These are phyloP conservation scores for Drosophila oshimai DNA, from an alignment of 1,140 invertebrate genomes.

Conservation along the genomic window DNA sequence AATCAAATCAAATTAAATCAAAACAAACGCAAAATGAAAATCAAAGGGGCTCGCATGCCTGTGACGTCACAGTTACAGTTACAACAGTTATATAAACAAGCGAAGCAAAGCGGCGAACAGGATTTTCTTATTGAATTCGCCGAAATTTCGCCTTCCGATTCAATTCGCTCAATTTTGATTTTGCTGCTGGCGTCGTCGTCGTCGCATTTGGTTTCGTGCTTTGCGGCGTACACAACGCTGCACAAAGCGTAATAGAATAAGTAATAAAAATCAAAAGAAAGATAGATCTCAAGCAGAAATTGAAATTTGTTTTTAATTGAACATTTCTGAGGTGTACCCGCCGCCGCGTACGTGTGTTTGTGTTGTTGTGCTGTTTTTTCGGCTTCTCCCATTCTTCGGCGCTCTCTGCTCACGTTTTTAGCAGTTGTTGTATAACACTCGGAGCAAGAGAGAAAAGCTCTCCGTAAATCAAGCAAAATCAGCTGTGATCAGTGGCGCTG, in stretches of 20 bases:
- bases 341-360: conserved; percentile 28
- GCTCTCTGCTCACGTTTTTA: conserved; percentile 7
- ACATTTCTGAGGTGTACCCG: conserved; percentile 43
- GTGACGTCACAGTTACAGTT: conserved; percentile 54
- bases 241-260: conserved; percentile 39
- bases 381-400: conserved; percentile 1
- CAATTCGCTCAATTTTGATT: conserved; percentile 9
- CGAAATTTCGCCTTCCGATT: neutral
- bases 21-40: conserved; percentile 18
- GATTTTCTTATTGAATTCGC: conserved; percentile 24
- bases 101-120: conserved; percentile 16
- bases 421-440: conserved; percentile 71
- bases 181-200: conserved; percentile 31
- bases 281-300: conserved; percentile 26
- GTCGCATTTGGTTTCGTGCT: conserved; percentile 67
- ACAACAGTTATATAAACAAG: conserved; percentile 5
- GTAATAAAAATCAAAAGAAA: conserved; percentile 32
- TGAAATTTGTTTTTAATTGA: conserved; percentile 63
- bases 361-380: conserved; percentile 13
- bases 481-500: neutral
- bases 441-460: conserved; percentile 39
- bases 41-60: conserved; percentile 10
- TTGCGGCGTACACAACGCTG: conserved; percentile 51
- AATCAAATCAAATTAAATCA: conserved; percentile 26
- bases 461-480: neutral